Evolutionary conservation across 2,888 invertebrate species (phyloP).

Genomic region (Lutraria lutraria): DNA sequence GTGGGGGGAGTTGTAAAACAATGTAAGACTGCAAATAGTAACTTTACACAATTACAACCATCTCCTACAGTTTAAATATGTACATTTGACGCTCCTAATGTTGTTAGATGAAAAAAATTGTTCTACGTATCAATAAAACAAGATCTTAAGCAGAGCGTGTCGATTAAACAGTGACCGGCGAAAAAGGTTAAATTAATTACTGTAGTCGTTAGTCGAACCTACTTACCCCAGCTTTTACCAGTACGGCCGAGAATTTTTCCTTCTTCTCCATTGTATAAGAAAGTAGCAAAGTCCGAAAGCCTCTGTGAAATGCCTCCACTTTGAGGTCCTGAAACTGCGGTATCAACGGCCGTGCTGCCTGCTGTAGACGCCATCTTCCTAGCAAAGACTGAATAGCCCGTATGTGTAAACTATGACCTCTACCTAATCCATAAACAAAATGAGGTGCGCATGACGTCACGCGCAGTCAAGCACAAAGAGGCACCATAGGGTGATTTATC

Average conservation of each 20-base stretch:
- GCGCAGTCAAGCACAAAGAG: constrained; percentile 50
- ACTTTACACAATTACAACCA: not conserved
- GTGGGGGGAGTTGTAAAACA: constrained; percentile 26
- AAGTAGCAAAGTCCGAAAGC: constrained; percentile 86
- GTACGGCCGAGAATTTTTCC: constrained; percentile 96
- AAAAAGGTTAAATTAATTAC: constrained; percentile 62
- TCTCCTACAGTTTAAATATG: not conserved
- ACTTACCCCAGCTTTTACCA: constrained; percentile 93
- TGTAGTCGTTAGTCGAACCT: not conserved
- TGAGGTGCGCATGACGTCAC: constrained; percentile 65
- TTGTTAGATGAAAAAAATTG: not conserved
- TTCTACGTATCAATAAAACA: not conserved
- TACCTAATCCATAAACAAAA: constrained; percentile 66
- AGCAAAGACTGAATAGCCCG: constrained; percentile 65
- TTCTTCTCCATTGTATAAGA: constrained; percentile 97
- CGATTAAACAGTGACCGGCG: constrained; percentile 56
- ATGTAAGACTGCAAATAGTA: constrained; percentile 2
- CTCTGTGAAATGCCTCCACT: constrained; percentile 73
- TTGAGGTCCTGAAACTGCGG: constrained; percentile 71
- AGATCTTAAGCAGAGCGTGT: constrained; percentile 45
- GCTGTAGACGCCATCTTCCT: constrained; percentile 77
- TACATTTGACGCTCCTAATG: not conserved
- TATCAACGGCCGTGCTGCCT: constrained; percentile 76
- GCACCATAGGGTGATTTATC: constrained; percentile 21
- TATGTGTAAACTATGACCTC: constrained; percentile 58